These are phyloP conservation scores for Trichosurus vulpecula DNA, from an alignment of 2,797 vertebrate species.

Conservation along the genomic window DNA sequence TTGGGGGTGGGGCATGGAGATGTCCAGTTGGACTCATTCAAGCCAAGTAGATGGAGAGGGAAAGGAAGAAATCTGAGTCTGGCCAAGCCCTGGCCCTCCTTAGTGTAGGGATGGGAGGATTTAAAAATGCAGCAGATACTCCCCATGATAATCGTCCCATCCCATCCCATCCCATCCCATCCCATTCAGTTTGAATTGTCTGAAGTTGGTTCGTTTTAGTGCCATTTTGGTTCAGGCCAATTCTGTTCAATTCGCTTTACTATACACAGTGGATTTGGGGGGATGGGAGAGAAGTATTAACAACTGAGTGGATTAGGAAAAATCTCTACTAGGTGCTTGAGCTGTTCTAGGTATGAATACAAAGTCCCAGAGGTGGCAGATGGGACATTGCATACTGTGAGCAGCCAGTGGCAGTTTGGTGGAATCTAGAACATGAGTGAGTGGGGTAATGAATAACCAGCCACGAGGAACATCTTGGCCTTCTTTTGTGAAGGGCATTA, in stretches of 20 bases:
- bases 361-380: background rate
- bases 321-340: background rate
- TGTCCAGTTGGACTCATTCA: conserved; percentile 7
- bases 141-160: background rate
- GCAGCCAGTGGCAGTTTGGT: background rate
- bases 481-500: background rate
- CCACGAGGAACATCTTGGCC: background rate
- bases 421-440: background rate
- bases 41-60: background rate
- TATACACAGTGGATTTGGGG: background rate
- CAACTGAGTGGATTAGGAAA: background rate
- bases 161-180: background rate
- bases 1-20: background rate
- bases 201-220: background rate
- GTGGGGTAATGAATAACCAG: background rate
- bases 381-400: background rate
- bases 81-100: background rate
- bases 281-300: background rate
- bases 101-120: background rate
- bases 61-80: background rate
- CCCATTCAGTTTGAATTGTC: background rate
- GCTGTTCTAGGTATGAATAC: background rate
- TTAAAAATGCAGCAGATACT: background rate
- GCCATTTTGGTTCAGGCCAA: background rate
- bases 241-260: background rate